Evolutionary conservation across 2,888 invertebrate genomes (phyloP).

Genomic region (Mythimna loreyi): DNA sequence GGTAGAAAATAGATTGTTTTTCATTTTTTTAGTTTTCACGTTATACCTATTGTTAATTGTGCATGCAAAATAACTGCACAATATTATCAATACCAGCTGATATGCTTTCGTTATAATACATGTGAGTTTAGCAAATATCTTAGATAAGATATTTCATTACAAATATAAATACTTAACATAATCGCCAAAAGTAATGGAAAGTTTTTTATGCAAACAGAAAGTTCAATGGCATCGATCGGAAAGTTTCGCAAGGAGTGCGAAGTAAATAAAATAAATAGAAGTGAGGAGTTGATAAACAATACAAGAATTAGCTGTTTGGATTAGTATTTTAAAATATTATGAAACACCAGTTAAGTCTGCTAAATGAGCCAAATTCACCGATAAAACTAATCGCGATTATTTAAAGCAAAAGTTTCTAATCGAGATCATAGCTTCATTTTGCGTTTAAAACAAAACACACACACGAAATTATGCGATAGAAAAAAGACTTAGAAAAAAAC

Average conservation of each 20-base stretch:
- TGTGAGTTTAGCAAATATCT: slow-evolving; percentile 31
- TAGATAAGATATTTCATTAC: slow-evolving; percentile 38
- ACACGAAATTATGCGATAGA: too few relatives aligned
- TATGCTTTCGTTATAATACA: slow-evolving; percentile 14
- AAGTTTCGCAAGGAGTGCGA: slow-evolving; percentile 25
- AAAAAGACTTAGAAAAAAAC: too few relatives aligned
- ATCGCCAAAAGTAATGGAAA: slow-evolving; percentile 38
- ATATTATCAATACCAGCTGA: slow-evolving; percentile 28
- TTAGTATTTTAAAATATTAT: neutral
- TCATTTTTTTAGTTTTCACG: too few relatives aligned
- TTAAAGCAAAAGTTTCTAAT: too few relatives aligned
- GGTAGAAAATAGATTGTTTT: too few relatives aligned
- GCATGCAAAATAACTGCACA: neutral
- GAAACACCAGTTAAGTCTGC: neutral
- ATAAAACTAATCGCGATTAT: too few relatives aligned
- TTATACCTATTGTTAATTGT: neutral
- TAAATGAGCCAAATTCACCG: too few relatives aligned
- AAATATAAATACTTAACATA: slow-evolving; percentile 20
- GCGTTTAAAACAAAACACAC: too few relatives aligned
- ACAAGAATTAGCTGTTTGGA: neutral
- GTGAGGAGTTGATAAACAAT: slow-evolving; percentile 6
- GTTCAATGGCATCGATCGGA: slow-evolving; percentile 41
- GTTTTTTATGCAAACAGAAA: slow-evolving; percentile 14
- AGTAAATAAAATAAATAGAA: slow-evolving; percentile 33
- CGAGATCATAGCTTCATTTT: too few relatives aligned